A percentile compares a stretch with the other conserved stretches of the same genome.
Evolutionary conservation across 2,797 vertebrate genomes (phyloP).

Genomic region (Ficedula albicollis): DNA sequence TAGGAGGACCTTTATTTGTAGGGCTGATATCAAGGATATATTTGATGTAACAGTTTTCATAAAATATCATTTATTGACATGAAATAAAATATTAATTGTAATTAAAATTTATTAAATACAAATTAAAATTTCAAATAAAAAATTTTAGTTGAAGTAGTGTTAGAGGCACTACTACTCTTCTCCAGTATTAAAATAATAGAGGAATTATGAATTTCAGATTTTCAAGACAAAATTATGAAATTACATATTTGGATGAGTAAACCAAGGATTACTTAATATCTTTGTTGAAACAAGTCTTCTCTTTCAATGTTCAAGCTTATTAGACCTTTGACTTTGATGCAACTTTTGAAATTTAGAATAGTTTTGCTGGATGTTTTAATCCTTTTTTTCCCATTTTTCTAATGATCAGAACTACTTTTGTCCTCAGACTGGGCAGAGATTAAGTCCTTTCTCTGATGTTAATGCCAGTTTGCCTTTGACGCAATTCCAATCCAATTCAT

Average conservation of each 20-base stretch:
- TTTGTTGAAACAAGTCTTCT: not conserved
- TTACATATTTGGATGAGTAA: not conserved
- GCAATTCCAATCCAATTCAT: conserved; percentile 40
- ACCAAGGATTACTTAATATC: not conserved
- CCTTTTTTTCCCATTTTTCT: not conserved
- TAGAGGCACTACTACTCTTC: not conserved
- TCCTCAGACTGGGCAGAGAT: not conserved
- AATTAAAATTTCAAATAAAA: not conserved
- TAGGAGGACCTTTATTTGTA: not conserved
- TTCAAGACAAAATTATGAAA: not conserved
- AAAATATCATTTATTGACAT: not conserved
- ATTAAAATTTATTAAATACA: not conserved
- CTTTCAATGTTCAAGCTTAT: not conserved
- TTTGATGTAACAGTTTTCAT: not conserved
- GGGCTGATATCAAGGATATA: not conserved
- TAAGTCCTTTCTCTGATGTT: not conserved
- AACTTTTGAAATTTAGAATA: not conserved
- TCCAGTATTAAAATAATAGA: not conserved
- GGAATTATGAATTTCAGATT: not conserved
- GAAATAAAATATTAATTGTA: not conserved
- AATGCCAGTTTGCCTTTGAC: conserved; percentile 50
- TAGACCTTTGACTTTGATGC: not conserved
- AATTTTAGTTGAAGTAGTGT: not conserved
- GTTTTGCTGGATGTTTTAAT: not conserved
- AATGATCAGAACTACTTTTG: not conserved